A percentile compares a stretch with the other conserved stretches of the same genome.
Evolutionary conservation across 1,140 invertebrate genomes (phyloP).

Genomic region (Xylocopa sonorina): DNA sequence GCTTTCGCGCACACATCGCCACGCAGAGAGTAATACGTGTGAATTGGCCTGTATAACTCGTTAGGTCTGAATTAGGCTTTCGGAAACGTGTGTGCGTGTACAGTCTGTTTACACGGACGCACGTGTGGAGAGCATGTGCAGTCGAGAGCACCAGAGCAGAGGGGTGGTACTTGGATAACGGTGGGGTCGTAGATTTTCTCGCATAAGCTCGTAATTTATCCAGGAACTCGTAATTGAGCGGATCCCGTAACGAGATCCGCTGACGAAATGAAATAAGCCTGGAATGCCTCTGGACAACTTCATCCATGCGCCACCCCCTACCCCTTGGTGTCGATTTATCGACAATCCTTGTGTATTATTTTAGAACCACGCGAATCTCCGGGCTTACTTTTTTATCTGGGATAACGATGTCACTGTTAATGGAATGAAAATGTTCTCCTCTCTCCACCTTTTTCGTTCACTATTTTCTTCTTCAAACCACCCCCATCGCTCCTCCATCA

Average conservation of each 20-base stretch:
- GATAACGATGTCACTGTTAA: slow-evolving; percentile 27
- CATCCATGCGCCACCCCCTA: background rate
- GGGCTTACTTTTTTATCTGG: background rate
- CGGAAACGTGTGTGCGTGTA: slow-evolving; percentile 15
- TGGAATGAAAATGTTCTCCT: slow-evolving; percentile 4
- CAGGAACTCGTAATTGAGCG: slow-evolving; percentile 59
- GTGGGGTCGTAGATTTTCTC: slow-evolving; percentile 40
- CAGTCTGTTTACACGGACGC: slow-evolving; percentile 35
- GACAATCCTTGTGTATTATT: slow-evolving; percentile 33
- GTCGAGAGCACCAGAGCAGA: background rate
- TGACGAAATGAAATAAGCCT: slow-evolving; percentile 55
- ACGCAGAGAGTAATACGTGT: background rate
- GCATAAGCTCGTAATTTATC: slow-evolving; percentile 64
- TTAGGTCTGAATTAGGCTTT: slow-evolving; percentile 45
- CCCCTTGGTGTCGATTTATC: slow-evolving; percentile 44
- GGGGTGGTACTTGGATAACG: slow-evolving; percentile 12
- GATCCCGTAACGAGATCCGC: slow-evolving; percentile 48
- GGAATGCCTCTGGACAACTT: slow-evolving; percentile 13
- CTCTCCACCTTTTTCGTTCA: background rate
- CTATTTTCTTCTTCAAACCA: background rate
- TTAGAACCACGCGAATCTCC: background rate
- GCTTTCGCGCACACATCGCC: slow-evolving; percentile 39
- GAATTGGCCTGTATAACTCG: slow-evolving; percentile 39
- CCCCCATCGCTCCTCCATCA: background rate
- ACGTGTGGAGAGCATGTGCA: slow-evolving; percentile 22